Percentiles rank a stretch among this genome's conserved stretches.
Evolutionary conservation across 2,888 invertebrate genomes (phyloP).

Genomic region (Rhagium mordax): DNA sequence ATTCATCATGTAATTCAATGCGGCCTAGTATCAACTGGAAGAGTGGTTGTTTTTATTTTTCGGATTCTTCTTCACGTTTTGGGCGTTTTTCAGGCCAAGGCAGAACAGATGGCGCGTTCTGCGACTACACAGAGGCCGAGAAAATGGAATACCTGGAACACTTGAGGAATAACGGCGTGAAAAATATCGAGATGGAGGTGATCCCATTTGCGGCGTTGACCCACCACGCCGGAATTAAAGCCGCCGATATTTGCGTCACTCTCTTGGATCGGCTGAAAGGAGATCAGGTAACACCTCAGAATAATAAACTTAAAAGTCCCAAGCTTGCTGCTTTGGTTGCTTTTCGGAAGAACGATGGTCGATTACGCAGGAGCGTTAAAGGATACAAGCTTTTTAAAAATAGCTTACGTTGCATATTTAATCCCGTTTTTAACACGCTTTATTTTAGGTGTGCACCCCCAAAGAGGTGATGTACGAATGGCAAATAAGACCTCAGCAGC

Average conservation of each 20-base stretch:
- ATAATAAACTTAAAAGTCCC: neutral
- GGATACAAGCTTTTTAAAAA: no score
- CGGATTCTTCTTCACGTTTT: neutral
- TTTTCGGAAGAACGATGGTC: no score
- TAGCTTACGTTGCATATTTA: no score
- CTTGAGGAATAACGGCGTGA: conserved; percentile 84
- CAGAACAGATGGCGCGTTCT: conserved; percentile 96
- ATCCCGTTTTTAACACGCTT: neutral
- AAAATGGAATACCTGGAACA: conserved; percentile 90
- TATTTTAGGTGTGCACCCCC: conserved; percentile 82
- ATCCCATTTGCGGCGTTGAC: conserved; percentile 94
- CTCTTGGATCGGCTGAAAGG: conserved; percentile 93
- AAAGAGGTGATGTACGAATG: conserved; percentile 93
- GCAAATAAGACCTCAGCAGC: conserved; percentile 90
- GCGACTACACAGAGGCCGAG: conserved; percentile 92
- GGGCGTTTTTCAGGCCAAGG: conserved; percentile 82
- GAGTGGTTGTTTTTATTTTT: neutral
- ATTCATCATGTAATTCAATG: neutral
- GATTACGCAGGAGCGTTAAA: no score
- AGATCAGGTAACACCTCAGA: conserved; percentile 83
- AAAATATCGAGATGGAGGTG: conserved; percentile 98
- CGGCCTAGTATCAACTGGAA: no score
- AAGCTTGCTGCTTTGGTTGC: no score
- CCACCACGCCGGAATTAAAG: conserved; percentile 92
- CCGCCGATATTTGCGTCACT: conserved; percentile 95